phyloP scores from a whole-genome alignment of 1,140 invertebrate genomes.

The Bombus consobrinus region DNA sequence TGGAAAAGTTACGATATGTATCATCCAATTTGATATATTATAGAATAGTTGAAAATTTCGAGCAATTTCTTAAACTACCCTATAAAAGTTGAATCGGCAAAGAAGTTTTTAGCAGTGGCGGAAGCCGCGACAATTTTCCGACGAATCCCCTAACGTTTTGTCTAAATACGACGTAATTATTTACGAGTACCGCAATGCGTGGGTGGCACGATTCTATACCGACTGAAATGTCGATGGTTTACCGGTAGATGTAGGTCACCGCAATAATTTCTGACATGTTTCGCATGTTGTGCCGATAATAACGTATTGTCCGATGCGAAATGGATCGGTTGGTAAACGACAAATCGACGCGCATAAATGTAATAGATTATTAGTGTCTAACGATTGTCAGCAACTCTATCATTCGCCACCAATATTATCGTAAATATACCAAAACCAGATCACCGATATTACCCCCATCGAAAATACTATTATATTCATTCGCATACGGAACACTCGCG shows the following conservation, averaged over 20 bases:
- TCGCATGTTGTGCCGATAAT: conserved; percentile 53
- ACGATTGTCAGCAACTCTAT: conserved; percentile 61
- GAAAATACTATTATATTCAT: neutral
- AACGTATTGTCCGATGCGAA: conserved; percentile 59
- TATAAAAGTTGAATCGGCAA: neutral
- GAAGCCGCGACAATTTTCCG: neutral
- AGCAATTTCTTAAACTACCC: neutral
- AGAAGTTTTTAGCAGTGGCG: neutral
- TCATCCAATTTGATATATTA: neutral
- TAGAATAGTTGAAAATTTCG: neutral
- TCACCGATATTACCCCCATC: neutral
- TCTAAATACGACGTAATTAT: conserved; percentile 30
- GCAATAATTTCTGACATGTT: conserved; percentile 68
- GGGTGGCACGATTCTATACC: conserved; percentile 43
- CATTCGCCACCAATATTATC: conserved; percentile 26
- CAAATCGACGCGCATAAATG: conserved; percentile 61
- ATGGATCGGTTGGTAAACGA: conserved; percentile 59
- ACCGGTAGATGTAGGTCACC: conserved; percentile 55
- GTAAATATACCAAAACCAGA: conserved; percentile 3
- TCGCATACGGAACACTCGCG: neutral
- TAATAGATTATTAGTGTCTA: conserved; percentile 65
- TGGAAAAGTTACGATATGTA: neutral
- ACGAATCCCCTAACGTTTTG: neutral
- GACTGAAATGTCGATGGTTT: conserved; percentile 62
- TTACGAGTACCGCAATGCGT: conserved; percentile 18